These are phyloP conservation scores for Chelon auratus DNA, from an alignment of 2,797 vertebrate genomes.

Conservation along the genomic window DNA sequence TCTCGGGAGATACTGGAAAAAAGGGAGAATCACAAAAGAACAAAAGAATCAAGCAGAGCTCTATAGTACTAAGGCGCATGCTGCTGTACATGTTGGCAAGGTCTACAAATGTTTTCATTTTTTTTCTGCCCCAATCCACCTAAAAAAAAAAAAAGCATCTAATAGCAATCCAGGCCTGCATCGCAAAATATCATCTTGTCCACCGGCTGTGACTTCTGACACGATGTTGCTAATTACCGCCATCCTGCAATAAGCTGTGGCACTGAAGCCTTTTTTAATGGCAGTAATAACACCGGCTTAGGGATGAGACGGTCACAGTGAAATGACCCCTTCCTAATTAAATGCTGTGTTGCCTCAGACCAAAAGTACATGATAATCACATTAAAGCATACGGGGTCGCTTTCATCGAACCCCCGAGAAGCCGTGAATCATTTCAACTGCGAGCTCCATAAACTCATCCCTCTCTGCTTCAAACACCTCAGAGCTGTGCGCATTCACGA, in stretches of 20 bases:
- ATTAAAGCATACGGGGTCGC: constrained; percentile 62
- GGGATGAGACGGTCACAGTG: constrained; percentile 57
- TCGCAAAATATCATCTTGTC: constrained; percentile 38
- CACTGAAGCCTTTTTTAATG: constrained; percentile 65
- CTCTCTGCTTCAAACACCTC: constrained; percentile 22
- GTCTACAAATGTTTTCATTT: not conserved
- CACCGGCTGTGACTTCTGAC: constrained; percentile 57
- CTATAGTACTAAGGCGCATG: not conserved
- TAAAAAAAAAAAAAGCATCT: not conserved
- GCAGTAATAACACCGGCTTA: constrained; percentile 59
- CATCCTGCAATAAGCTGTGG: constrained; percentile 44
- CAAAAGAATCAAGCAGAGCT: not conserved
- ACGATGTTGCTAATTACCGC: constrained; percentile 59
- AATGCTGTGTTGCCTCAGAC: constrained; percentile 63
- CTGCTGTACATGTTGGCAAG: not conserved
- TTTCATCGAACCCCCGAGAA: constrained; percentile 51
- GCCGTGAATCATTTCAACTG: constrained; percentile 38
- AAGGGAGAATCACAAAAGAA: too few species aligned
- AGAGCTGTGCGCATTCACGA: not conserved
- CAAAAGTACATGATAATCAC: constrained; percentile 72
- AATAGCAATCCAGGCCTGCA: constrained; percentile 24
- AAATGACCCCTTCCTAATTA: constrained; percentile 75
- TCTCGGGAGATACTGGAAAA: not conserved
- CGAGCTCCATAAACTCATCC: constrained; percentile 10
- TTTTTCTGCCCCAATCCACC: not conserved